Conservation (phyloP, 1,140 invertebrate genomes). For the Thaumatotibia leucotreta region DNA sequence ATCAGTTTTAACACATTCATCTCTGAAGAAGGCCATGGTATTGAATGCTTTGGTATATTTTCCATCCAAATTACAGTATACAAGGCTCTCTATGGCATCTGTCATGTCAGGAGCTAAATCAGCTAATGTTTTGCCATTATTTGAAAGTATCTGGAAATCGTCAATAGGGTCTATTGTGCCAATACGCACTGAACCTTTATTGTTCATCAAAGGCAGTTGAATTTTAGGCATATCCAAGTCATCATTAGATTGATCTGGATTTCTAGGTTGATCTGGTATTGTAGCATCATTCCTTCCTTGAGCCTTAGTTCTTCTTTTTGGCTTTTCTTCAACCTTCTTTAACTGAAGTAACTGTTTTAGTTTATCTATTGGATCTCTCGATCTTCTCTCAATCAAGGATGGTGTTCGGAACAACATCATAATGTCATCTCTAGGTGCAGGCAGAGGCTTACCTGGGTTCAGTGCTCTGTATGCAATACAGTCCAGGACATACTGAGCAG, state of each 20-base stretch:
- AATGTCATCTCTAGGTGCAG: conserved; percentile 64
- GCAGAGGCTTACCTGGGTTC: conserved; percentile 62
- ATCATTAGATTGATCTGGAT: conserved; percentile 21
- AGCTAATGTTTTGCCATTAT: conserved; percentile 36
- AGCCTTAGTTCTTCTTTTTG: conserved; percentile 35
- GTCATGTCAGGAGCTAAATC: conserved; percentile 46
- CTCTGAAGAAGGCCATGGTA: conserved; percentile 50
- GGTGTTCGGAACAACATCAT: conserved; percentile 65
- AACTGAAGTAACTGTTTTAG: conserved; percentile 60
- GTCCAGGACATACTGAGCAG: conserved; percentile 67
- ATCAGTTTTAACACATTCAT: conserved; percentile 47
- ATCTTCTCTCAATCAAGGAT: conserved; percentile 49
- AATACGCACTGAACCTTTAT: conserved; percentile 37
- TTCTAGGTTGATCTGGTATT: not conserved
- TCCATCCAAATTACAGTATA: conserved; percentile 55
- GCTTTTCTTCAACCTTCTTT: conserved; percentile 57
- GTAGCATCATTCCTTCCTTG: conserved; percentile 11
- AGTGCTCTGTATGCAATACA: conserved; percentile 64
- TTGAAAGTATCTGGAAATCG: conserved; percentile 54
- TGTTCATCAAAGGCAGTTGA: conserved; percentile 18
- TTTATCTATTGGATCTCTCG: conserved; percentile 49
- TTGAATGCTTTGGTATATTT: conserved; percentile 54
- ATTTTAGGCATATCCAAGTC: conserved; percentile 30
- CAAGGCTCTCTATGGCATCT: conserved; percentile 59
- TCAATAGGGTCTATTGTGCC: conserved; percentile 59